phyloP scores from a whole-genome alignment of 2,113 vertebrate genomes.

The Brachyhypopomus occidentalis region DNA sequence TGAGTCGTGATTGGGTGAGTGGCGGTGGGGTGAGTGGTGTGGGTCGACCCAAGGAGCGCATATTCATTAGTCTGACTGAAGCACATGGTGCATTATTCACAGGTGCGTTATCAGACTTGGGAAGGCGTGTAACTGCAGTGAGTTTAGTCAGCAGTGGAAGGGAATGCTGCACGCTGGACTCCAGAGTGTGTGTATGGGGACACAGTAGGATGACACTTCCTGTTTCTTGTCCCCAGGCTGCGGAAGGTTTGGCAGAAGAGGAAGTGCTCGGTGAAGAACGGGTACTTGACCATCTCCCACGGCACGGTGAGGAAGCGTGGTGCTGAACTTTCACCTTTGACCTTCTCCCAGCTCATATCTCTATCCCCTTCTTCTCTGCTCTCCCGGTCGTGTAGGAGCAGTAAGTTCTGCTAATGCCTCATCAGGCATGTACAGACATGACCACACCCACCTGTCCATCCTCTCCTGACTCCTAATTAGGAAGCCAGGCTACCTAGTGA shows the following conservation, averaged over 20 bases:
- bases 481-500: neutral
- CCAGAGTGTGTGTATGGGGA: neutral
- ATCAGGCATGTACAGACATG: no score
- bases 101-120: no score
- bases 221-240: constrained; percentile 63
- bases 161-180: neutral
- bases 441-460: no score
- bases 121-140: neutral
- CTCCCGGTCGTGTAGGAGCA: no score
- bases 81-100: constrained; percentile 15
- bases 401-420: no score
- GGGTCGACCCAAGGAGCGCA: neutral
- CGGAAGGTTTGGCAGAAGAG: constrained; percentile 82
- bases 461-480: no score
- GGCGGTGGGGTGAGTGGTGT: no score
- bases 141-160: neutral
- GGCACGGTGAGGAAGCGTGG: constrained; percentile 83
- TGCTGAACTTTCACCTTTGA: no score
- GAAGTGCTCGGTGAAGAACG: constrained; percentile 91
- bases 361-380: neutral
- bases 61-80: neutral
- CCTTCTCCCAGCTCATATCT: neutral
- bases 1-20: no score
- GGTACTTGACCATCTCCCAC: constrained; percentile 97
- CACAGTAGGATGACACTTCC: constrained; percentile 16